Percentiles rank a stretch among this genome's conserved stretches.
Conservation (phyloP, 2,797 vertebrate genomes). For the Menidia menidia region DNA sequence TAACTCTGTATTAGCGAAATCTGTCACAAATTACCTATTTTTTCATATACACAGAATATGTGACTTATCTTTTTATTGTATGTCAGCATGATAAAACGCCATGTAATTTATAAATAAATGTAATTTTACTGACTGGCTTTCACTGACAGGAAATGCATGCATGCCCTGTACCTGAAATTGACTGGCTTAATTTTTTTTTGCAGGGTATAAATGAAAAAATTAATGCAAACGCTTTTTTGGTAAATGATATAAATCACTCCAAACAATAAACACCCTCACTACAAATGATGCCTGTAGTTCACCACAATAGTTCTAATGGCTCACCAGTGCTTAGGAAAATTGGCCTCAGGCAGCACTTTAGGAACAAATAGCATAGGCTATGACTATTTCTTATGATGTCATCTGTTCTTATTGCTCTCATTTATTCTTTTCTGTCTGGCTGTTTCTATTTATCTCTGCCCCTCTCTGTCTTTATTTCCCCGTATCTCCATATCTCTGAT, state of each 20-base stretch:
- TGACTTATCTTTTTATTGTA: too few relatives aligned
- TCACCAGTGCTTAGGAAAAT: constrained; percentile 33
- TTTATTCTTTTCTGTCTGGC: constrained; percentile 34
- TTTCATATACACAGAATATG: too few relatives aligned
- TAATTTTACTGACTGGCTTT: too few relatives aligned
- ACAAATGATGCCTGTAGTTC: constrained; percentile 8
- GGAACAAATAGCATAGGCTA: constrained; percentile 37
- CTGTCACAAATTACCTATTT: too few relatives aligned
- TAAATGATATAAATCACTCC: constrained; percentile 1
- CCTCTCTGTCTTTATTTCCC: constrained; percentile 38
- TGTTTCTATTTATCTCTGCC: constrained; percentile 46
- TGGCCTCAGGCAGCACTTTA: constrained; percentile 40
- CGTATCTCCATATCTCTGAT: constrained; percentile 45
- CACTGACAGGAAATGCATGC: too few relatives aligned
- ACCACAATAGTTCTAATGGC: constrained; percentile 27
- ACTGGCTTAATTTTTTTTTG: not conserved
- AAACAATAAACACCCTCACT: constrained; percentile 15
- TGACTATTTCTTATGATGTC: constrained; percentile 33
- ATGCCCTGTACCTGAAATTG: too few relatives aligned
- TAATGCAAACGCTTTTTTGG: constrained; percentile 7
- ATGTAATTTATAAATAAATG: too few relatives aligned
- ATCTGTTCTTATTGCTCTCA: constrained; percentile 30
- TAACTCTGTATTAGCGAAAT: too few relatives aligned
- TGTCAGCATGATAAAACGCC: too few relatives aligned
- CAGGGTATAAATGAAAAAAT: not conserved